Evolutionary conservation across 2,888 invertebrate species (phyloP).

Genomic region (Lycophotia porphyrea): DNA sequence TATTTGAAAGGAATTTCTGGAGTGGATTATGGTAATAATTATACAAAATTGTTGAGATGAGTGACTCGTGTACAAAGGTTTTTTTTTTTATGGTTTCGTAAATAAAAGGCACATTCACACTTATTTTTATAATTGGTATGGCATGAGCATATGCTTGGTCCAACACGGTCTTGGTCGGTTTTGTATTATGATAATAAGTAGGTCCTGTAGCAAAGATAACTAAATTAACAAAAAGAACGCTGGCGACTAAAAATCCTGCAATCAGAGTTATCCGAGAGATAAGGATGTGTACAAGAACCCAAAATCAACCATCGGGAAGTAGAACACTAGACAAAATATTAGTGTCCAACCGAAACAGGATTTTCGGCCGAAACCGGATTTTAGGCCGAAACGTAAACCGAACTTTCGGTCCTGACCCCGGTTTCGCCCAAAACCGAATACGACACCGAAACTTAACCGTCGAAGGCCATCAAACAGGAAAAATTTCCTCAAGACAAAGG

Average conservation of each 20-base stretch:
- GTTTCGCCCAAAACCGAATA: no score
- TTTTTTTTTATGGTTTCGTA: not conserved
- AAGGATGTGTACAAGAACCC: not conserved
- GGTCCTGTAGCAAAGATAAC: not conserved
- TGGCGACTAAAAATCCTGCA: not conserved
- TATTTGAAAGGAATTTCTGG: slow-evolving; percentile 21
- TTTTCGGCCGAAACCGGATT: no score
- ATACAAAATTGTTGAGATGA: not conserved
- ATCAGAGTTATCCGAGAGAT: not conserved
- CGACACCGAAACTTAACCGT: no score
- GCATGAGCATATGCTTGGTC: not conserved
- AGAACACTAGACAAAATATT: not conserved
- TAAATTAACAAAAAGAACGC: not conserved
- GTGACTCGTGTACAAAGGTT: not conserved
- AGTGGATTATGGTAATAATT: slow-evolving; percentile 46
- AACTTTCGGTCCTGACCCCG: no score
- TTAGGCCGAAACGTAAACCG: no score
- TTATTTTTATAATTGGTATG: not conserved
- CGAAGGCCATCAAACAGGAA: no score
- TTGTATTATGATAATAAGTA: not conserved
- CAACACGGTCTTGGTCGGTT: not conserved
- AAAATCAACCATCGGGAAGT: not conserved
- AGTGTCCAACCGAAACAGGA: no score
- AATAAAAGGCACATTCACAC: not conserved
- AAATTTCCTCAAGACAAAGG: no score